phyloP scores from a whole-genome alignment of 1,140 invertebrate species.

The Lithobius niger region DNA sequence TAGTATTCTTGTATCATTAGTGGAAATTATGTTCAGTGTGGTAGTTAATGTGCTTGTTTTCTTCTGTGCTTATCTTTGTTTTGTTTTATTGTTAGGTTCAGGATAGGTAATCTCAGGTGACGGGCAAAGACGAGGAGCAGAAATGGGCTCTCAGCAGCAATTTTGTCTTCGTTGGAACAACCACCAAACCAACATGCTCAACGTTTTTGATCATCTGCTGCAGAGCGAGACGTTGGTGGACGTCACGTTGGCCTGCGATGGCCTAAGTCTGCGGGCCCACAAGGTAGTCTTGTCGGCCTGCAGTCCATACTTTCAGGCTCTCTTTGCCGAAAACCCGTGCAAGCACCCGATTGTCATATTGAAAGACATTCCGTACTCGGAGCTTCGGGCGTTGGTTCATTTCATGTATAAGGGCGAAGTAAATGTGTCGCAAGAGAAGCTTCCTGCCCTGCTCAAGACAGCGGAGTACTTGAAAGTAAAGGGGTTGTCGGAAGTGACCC shows the following conservation, averaged over 20 bases:
- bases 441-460: slow-evolving; percentile 63
- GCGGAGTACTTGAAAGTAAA: slow-evolving; percentile 63
- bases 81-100: no score
- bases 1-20: no score
- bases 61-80: no score
- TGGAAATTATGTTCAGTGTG: no score
- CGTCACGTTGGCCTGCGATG: slow-evolving; percentile 43
- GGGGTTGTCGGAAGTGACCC: slow-evolving; percentile 22
- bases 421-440: slow-evolving; percentile 64
- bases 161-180: slow-evolving; percentile 84
- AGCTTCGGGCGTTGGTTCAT: slow-evolving; percentile 72
- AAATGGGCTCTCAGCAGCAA: slow-evolving; percentile 65
- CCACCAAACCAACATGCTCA: slow-evolving; percentile 74
- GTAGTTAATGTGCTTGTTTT: no score
- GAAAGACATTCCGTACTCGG: slow-evolving; percentile 72
- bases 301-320: slow-evolving; percentile 69
- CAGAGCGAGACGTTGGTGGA: slow-evolving; percentile 43
- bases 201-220: slow-evolving; percentile 42
- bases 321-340: slow-evolving; percentile 81
- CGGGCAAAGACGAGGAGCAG: no score
- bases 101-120: no score
- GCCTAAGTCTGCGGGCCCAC: slow-evolving; percentile 42
- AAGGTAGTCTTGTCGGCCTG: slow-evolving; percentile 44
- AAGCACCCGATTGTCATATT: slow-evolving; percentile 83
- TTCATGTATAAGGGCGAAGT: slow-evolving; percentile 89